Base-by-base conservation (phyloP, 37 sponge, comb jelly and placozoan species). In the Cliona cf. orientalis region DNA sequence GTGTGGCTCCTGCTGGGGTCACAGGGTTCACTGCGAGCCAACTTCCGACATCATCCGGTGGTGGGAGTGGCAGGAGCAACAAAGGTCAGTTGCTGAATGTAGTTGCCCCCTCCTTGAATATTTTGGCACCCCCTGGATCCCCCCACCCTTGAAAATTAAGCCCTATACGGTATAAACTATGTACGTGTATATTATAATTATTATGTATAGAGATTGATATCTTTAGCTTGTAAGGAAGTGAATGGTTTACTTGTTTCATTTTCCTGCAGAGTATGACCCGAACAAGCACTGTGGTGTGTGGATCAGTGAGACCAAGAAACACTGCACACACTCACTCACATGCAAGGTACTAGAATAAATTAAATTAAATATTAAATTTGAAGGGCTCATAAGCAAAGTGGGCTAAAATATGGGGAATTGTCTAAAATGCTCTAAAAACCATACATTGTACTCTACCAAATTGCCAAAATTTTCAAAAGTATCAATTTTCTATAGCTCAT, bases 221-320 rank as follows among this genome's bases (percentile, higher is more conserved):
- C 17, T 17, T 49, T 19, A 19, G 17, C 55, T 19, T 49, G 55
- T 49, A 49, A 17, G 11, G 11, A 49, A 11, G 11, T 33, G 21
- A 37, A 67, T 37, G 69, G 69, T 67, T 14, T 25, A 19, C 14
- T 43, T 6, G 2, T 19, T 49, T 49, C 17, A 49, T 55, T 22
- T 37, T 29, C 49, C 58, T 36, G n/a, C 33, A 73, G 91, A 86
- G 22, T 87, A 75, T 60, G 83, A 90, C 58, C 88, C 84, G 0
- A 81, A 90, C 62, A 53, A 66, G 32, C 95, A 94, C 78, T 94
- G 95, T 82, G 91, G 95, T 34, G 95, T 94, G 31, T 94, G 91
- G 91, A 37, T 87, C 26, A 75, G 77, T 0, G 78, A 65, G 21
- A 86, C 87, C 9, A 71, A 66, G 61, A 81, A 60, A 33, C 53